Evolutionary conservation across 1,140 invertebrate genomes (phyloP).

Genomic region (Portunus trituberculatus): DNA sequence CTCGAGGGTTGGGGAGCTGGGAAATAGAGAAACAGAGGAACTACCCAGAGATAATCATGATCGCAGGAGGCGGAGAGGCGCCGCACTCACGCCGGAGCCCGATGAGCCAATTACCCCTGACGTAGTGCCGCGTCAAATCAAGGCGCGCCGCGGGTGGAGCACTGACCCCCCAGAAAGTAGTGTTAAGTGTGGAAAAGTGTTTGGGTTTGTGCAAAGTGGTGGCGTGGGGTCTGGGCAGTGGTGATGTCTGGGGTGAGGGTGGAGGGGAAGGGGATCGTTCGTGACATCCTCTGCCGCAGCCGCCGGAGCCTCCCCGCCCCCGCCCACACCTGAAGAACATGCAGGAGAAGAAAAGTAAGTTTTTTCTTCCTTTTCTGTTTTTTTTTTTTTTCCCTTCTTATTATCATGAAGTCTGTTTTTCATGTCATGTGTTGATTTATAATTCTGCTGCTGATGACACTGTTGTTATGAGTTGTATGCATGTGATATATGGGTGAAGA

Average conservation of each 20-base stretch:
- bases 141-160: not conserved
- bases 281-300: not conserved
- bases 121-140: slow-evolving; percentile 23
- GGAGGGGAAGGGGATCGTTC: not conserved
- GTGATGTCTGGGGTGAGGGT: not conserved
- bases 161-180: not conserved
- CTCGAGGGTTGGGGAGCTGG: not conserved
- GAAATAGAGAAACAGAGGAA: not conserved
- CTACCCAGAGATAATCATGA: not conserved
- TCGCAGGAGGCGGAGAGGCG: not conserved
- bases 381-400: too few relatives aligned
- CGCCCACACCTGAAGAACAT: slow-evolving; percentile 24
- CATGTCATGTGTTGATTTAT: too few relatives aligned
- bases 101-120: slow-evolving; percentile 40
- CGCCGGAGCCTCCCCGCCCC: not conserved
- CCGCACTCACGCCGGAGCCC: not conserved
- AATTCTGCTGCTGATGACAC: too few relatives aligned
- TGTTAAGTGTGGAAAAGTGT: slow-evolving; percentile 29
- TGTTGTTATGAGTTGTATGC: too few relatives aligned
- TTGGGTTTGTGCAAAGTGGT: slow-evolving; percentile 23
- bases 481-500: too few relatives aligned
- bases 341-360: slow-evolving; percentile 66
- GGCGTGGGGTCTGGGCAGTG: not conserved
- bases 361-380: not conserved
- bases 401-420: too few relatives aligned